These are phyloP conservation scores for Galerucella pusilla DNA, from an alignment of 2,888 invertebrate species.

Conservation along the genomic window DNA sequence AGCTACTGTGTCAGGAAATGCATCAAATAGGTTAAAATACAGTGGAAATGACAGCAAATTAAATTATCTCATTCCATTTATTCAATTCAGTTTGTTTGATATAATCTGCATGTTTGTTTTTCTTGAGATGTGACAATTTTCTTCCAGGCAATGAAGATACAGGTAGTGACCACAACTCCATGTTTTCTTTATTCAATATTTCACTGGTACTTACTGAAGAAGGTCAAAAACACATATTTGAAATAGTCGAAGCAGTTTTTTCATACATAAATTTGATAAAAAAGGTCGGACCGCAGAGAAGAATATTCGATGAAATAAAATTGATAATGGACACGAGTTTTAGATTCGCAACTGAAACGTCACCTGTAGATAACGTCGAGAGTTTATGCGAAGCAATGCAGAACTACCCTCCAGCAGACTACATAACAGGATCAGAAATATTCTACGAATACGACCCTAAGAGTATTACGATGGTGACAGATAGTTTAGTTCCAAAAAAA, in stretches of 20 bases:
- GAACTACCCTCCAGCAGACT: slow-evolving; percentile 80
- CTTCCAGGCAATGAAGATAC: slow-evolving; percentile 74
- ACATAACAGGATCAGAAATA: slow-evolving; percentile 79
- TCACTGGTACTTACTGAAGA: slow-evolving; percentile 81
- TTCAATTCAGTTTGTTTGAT: too few relatives aligned
- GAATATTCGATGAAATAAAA: slow-evolving; percentile 79
- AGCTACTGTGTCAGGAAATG: too few relatives aligned
- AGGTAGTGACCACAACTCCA: slow-evolving; percentile 82
- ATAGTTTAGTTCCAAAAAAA: slow-evolving; percentile 72
- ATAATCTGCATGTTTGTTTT: too few relatives aligned
- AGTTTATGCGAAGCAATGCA: slow-evolving; percentile 82
- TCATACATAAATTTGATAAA: slow-evolving; percentile 82
- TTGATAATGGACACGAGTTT: slow-evolving; percentile 80
- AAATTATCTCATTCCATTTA: too few relatives aligned
- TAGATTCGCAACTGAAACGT: slow-evolving; percentile 77
- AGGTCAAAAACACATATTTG: slow-evolving; percentile 76
- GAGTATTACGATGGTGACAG: slow-evolving; percentile 71
- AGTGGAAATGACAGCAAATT: too few relatives aligned
- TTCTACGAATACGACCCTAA: slow-evolving; percentile 82
- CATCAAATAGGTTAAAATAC: too few relatives aligned
- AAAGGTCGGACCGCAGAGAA: slow-evolving; percentile 73
- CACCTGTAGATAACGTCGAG: slow-evolving; percentile 83
- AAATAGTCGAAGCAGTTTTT: slow-evolving; percentile 82
- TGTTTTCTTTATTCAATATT: slow-evolving; percentile 81
- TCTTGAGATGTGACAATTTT: neutral